phyloP scores from a whole-genome alignment of 2,888 invertebrate genomes.

The Cheilosia variabilis region DNA sequence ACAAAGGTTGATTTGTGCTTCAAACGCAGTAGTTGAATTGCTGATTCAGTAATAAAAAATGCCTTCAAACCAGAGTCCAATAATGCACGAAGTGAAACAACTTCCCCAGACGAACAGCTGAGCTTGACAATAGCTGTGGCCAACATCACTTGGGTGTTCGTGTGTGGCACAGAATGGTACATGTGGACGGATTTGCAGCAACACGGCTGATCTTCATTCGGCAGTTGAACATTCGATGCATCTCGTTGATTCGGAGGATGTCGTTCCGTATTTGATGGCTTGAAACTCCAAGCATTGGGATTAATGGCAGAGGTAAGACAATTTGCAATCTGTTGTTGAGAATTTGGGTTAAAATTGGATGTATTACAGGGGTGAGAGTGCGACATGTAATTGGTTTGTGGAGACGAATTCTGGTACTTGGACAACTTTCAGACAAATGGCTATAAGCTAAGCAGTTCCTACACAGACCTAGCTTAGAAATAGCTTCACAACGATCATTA shows the following conservation, averaged over 20 bases:
- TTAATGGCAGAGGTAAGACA: no score
- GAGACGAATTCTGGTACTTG: not conserved
- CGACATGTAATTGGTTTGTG: no score
- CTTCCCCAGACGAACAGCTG: not conserved
- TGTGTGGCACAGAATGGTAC: not conserved
- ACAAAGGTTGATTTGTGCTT: not conserved
- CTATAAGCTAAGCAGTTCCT: constrained; percentile 14
- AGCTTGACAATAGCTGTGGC: constrained; percentile 13
- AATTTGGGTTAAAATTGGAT: no score
- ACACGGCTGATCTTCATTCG: constrained; percentile 13
- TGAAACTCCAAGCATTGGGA: no score
- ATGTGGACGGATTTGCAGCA: constrained; percentile 7
- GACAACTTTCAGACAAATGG: not conserved
- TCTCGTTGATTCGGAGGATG: not conserved
- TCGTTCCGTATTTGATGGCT: not conserved
- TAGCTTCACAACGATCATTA: not conserved
- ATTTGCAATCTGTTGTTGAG: no score
- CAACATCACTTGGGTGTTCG: constrained; percentile 6
- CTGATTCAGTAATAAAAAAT: constrained; percentile 13
- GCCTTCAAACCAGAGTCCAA: not conserved
- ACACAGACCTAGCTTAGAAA: constrained; percentile 5
- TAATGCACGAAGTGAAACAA: constrained; percentile 11
- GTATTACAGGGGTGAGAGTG: no score
- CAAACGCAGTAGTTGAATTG: not conserved
- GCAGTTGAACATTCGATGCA: not conserved